Base-by-base conservation (phyloP, 1,140 invertebrate species). In the Leptopilina clavipes region DNA sequence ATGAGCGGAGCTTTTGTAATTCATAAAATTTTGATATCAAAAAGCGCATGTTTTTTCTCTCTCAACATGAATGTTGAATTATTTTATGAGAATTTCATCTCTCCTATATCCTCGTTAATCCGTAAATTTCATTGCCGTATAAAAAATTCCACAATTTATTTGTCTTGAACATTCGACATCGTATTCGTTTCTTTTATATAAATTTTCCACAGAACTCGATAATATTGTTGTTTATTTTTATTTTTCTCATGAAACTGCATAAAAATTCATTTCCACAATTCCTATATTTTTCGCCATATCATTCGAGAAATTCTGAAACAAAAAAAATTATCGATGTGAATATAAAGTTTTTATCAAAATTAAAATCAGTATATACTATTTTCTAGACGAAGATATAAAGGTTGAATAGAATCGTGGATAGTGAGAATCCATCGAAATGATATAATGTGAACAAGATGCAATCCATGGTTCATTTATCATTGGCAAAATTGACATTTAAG, bases 381-480 rank as follows among this genome's bases (percentile, higher is more conserved):
- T n/a, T 48, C 44, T 12, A 48, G 22, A 9, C 52, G 19, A 25
- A 59, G 56, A 59, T 25, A 31, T 1, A 31, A 59, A 59, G 25
- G 25, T 59, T 31, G 18, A 25, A 25, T 14, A 12, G 12, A 59
- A 59, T 14, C 19, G 56, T 6, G 17, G 17, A 54, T 17, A 8
- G 17, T 18, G 56, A 25, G 12, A 59, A 59, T 59, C 18, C 18
- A n/a, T n/a, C n/a, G 10, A 8, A 25, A 14, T 31, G 59, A 31
- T 31, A 25, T 31, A 65, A 31, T 31, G 59, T 14, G 59, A 65
- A 65, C 25, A n/a, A 12, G 25, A 65, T 65, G 59, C 59, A 65
- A 65, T 65, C 19, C 22, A 37, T 11, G 22, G 1, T 14, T 40
- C 59, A 65, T 65, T 65, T 65, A 37, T 65, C 22, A 65, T 31